phyloP scores from a whole-genome alignment of 2,797 vertebrate species.

The Eurystomus glaucurus region DNA sequence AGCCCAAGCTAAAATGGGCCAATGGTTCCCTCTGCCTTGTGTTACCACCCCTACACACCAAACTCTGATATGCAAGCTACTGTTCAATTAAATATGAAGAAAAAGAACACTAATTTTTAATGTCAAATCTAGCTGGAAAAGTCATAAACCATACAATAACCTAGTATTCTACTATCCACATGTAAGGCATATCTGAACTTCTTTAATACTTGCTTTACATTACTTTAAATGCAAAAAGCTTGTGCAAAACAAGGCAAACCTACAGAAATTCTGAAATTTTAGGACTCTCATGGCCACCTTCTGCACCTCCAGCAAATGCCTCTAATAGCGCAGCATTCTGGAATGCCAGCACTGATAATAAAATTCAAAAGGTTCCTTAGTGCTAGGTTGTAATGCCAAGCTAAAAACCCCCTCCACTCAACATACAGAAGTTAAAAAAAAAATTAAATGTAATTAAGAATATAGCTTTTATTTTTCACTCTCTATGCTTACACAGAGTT shows the following conservation, averaged over 20 bases:
- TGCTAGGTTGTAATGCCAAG: neutral
- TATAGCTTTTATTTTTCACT: neutral
- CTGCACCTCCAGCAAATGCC: neutral
- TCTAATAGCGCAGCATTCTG: neutral
- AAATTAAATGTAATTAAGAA: neutral
- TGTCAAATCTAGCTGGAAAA: neutral
- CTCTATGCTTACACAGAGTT: neutral
- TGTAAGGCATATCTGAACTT: neutral
- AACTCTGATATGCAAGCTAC: neutral
- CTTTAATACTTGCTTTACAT: neutral
- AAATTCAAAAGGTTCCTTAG: neutral
- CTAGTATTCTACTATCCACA: neutral
- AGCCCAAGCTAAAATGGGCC: neutral
- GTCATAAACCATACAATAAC: neutral
- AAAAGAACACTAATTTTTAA: neutral
- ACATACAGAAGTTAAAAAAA: neutral
- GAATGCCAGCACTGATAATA: neutral
- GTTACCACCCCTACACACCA: neutral
- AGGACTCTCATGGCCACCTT: neutral
- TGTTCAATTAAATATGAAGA: neutral
- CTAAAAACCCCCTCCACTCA: neutral
- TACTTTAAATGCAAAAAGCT: neutral
- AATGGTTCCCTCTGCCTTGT: neutral
- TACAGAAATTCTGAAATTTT: neutral
- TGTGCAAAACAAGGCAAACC: neutral